Base-by-base conservation (phyloP, 2,888 invertebrate genomes). In the Tetranychus truncatus region DNA sequence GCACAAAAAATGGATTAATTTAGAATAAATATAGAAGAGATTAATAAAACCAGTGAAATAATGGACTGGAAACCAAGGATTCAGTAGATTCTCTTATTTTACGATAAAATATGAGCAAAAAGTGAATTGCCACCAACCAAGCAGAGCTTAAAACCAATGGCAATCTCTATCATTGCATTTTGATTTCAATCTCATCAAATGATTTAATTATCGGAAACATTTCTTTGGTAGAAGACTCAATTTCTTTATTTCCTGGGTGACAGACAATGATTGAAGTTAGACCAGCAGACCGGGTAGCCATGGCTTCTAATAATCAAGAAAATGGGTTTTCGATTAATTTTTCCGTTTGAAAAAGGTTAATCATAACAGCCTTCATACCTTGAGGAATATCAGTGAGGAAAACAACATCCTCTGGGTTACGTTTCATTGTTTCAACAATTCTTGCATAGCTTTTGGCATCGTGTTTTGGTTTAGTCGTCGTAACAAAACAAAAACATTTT, bases 301-400 rank as follows among this genome's bases (percentile, higher is more conserved):
- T 86, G 0, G 90, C 92, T 84, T 95, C 95, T 92, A 85, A 45
- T 20, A 44, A n/a, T 46, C 7, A 46, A 46, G 24, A 73, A 74
- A 66, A 74, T 45, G 81, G 45, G 77, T 91, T 92, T 93, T 24
- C 24, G 4, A 34, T 34, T 3, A 34, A 34, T 34, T 34, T 5
- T 34, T 3, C 4, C 34, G 4, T 34, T 34, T 34, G 5, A 4
- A 34, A 3, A 34, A 34, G 5, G 34, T 34, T 34, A 34, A 34
- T 34, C 0, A 34, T 34, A 34, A 3, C 34, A 1, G 34, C 4
- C 34, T 34, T 34, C 34, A 34, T 34, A 34, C 34, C 34, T 86
- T 88, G 87, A 4, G 87, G 84, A 80, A 91, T 85, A 82, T 96
- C 95, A 69, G 94, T 95, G 18, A 95, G 85, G 82, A 94, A 96